Evolutionary conservation across 2,888 invertebrate species (phyloP).

Genomic region (Cylloceria caligata): DNA sequence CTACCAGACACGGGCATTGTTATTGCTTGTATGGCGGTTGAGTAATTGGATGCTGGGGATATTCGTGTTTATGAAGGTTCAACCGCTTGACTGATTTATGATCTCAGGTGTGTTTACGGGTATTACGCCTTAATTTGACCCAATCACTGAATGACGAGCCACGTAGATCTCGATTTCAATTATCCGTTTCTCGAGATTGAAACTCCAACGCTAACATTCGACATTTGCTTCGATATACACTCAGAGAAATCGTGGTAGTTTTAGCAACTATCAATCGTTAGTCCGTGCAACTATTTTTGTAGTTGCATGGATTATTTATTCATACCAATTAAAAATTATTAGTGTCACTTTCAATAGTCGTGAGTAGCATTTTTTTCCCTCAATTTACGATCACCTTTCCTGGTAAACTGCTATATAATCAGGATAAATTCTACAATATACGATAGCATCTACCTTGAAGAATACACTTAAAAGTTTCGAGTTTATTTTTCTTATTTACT

Average conservation of each 20-base stretch:
- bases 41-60: conserved; percentile 69
- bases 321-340: too few relatives aligned
- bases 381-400: too few relatives aligned
- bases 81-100: conserved; percentile 76
- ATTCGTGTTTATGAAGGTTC: conserved; percentile 79
- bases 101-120: conserved; percentile 78
- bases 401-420: neutral
- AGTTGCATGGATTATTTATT: too few relatives aligned
- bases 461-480: neutral
- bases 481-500: neutral
- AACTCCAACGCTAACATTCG: neutral
- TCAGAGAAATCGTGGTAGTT: too few relatives aligned
- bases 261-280: too few relatives aligned
- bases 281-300: too few relatives aligned
- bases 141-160: conserved; percentile 71
- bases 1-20: conserved; percentile 78
- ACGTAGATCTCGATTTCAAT: conserved; percentile 24
- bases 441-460: neutral
- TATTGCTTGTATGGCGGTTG: conserved; percentile 79
- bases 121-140: conserved; percentile 75
- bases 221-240: conserved; percentile 66
- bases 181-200: conserved; percentile 38
- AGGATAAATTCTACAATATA: neutral
- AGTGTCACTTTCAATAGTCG: too few relatives aligned
- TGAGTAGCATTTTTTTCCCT: too few relatives aligned